Conservation (phyloP, 1,140 invertebrate genomes). For the Drosophila kohkoa region DNA sequence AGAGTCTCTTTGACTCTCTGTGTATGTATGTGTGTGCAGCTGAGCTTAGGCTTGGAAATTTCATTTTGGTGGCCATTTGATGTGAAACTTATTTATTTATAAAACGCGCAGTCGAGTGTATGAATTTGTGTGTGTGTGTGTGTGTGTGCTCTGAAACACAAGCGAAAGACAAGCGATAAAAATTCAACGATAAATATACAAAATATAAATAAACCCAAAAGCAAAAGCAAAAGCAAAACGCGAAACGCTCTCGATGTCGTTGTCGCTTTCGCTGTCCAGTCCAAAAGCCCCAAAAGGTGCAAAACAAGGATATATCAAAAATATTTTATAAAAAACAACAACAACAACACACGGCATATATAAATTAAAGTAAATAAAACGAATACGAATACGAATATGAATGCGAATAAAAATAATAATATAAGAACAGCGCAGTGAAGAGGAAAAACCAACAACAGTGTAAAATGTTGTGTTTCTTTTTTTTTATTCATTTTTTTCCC, state of each 20-base stretch:
- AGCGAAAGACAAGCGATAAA: conserved; percentile 50
- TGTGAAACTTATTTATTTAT: conserved; percentile 77
- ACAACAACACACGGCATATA: conserved; percentile 1
- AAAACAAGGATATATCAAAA: conserved; percentile 43
- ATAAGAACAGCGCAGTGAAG: background rate
- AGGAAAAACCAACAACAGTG: background rate
- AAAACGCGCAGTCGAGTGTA: conserved; percentile 78
- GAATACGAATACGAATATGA: conserved; percentile 14
- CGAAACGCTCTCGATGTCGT: background rate
- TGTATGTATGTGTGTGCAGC: conserved; percentile 26
- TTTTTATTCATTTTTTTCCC: conserved; percentile 5
- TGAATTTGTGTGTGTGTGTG: conserved; percentile 37
- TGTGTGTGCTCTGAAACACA: conserved; percentile 34
- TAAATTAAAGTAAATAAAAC: background rate
- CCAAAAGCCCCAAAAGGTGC: conserved; percentile 57
- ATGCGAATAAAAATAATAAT: conserved; percentile 24
- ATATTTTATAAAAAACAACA: conserved; percentile 16
- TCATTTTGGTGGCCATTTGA: conserved; percentile 57
- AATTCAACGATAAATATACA: conserved; percentile 64
- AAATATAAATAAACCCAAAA: conserved; percentile 51
- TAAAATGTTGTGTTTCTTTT: background rate
- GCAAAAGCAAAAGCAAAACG: conserved; percentile 32
- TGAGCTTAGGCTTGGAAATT: conserved; percentile 61
- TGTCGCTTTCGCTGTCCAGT: conserved; percentile 27
- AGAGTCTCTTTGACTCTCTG: background rate